Evolutionary conservation across 2,113 vertebrate species (phyloP), one percentile per base, ranked within the genome.

Genomic region (Zosterops japonicus): DNA sequence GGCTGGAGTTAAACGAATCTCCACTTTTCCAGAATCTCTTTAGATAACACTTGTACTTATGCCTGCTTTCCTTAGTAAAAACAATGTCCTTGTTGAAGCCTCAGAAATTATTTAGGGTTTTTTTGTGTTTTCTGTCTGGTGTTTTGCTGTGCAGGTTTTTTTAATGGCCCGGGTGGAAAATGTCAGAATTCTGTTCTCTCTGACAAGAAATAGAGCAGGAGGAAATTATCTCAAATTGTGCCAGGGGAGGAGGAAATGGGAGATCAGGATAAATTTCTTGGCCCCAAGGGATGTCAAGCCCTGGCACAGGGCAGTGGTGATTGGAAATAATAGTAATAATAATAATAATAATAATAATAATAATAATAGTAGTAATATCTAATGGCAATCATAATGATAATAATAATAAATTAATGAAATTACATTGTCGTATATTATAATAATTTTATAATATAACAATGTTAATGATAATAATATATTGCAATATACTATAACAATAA

Each of bases 161-260:
- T 7, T 22, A 7, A 21, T 33, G 55, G 23, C 25, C 4, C 1
- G 36, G 31, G 21, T 55, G n/a, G 4, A 1, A n/a, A 11, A 6
- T 57, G 5, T n/a, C 33, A 15, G 18, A 9, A 5, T 15, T 11
- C 49, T 55, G 74, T 24, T 29, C 47, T 41, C 15, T 15, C 29
- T 0, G 8, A 33, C 9, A 1, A 4, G 14, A 8, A 5, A 1
- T 0, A 12, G 50, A 60, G 22, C 42, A 8, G 8, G 9, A 13
- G 71, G 46, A 39, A 23, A 25, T 1, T 41, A 41, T 41, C 41
- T 56, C 20, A 3, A 2, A 21, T 2, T 55, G 49, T 87, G 84
- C 39, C 56, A 49, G 71, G 56, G 49, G 7, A 61, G 47, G 23
- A 13, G 23, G 11, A 2, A 12, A 3, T 0, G 23, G 63, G 55